Evolutionary conservation across 2,113 vertebrate genomes (phyloP), one percentile per base, ranked within the genome.

Genomic region (Myotis davidii): DNA sequence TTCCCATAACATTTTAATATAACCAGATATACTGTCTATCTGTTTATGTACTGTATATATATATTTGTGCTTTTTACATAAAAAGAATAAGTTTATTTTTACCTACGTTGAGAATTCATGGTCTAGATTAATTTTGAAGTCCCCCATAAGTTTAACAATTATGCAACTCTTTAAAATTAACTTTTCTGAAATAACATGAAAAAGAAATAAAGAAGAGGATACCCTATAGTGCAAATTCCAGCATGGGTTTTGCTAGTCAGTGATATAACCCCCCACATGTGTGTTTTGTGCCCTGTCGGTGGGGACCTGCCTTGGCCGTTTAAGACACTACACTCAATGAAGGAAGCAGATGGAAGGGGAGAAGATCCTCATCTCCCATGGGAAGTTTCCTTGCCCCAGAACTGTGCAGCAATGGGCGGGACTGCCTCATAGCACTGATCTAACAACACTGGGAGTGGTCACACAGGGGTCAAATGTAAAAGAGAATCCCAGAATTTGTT

Each of bases 151-250:
- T 74, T 74, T 74, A 74, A 39, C 17, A 64, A 61, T 52, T 76
- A 45, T n/a, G 8, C 69, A 69, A 79, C 72, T 83, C 65, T 83
- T 1, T 91, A 54, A 67, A 52, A 92, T 95, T 48, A 93, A 85
- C 6, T 65, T 64, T 74, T 29, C 69, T 77, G 67, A 54, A 89
- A 85, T 73, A 77, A 81, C 4, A 4, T 34, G 50, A 25, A 64
- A 73, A 85, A 69, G 25, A 90, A 86, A 74, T 6, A 10, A 61
- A 69, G 72, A 50, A 42, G 27, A 73, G 27, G 8, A 25, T 76
- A 12, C 0, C 2, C 9, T 59, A 27, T 17, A 25, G 6, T 39
- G 39, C 2, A 6, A n/a, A 88, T 69, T 73, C 72, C 17, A 37
- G 74, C 50, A 29, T 11, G 54, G 64, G 77, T 14, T 77, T 83